Conservation (phyloP, 1,140 invertebrate genomes). For the Tetramorium parvispinum region DNA sequence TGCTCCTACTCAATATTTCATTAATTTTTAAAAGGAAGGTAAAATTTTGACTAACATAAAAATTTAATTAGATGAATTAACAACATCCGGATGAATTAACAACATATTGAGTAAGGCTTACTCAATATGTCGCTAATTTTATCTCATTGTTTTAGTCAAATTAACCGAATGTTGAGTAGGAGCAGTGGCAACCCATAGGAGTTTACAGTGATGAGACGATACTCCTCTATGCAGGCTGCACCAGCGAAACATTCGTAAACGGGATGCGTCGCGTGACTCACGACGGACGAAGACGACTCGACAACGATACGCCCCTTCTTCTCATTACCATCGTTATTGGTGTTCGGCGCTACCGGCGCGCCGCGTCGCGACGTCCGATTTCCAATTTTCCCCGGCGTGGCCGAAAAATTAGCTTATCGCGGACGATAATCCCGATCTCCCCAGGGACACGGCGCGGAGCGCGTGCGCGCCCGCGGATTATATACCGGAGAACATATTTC, state of each 20-base stretch:
- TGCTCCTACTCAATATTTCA: too few species aligned
- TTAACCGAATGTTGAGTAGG: too few species aligned
- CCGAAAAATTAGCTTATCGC: conserved; percentile 84
- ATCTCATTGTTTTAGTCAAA: too few species aligned
- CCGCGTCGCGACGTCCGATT: conserved; percentile 56
- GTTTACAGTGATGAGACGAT: not conserved
- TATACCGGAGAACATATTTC: conserved; percentile 82
- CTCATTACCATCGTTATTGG: conserved; percentile 71
- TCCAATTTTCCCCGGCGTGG: conserved; percentile 65
- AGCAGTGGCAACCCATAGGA: too few species aligned
- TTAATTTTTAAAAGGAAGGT: too few species aligned
- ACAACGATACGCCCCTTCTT: conserved; percentile 3
- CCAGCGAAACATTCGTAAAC: not conserved
- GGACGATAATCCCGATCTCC: conserved; percentile 80
- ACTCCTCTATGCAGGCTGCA: not conserved
- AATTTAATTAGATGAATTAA: too few species aligned
- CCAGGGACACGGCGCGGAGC: conserved; percentile 69
- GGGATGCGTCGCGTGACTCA: not conserved
- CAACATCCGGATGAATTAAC: too few species aligned
- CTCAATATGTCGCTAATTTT: too few species aligned
- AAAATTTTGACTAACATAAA: too few species aligned
- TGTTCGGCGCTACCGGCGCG: conserved; percentile 54
- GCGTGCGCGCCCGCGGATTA: conserved; percentile 80
- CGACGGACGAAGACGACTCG: conserved; percentile 1
- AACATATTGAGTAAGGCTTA: too few species aligned